Conservation (phyloP, 2,113 vertebrate genomes). For the Nerophis ophidion region DNA sequence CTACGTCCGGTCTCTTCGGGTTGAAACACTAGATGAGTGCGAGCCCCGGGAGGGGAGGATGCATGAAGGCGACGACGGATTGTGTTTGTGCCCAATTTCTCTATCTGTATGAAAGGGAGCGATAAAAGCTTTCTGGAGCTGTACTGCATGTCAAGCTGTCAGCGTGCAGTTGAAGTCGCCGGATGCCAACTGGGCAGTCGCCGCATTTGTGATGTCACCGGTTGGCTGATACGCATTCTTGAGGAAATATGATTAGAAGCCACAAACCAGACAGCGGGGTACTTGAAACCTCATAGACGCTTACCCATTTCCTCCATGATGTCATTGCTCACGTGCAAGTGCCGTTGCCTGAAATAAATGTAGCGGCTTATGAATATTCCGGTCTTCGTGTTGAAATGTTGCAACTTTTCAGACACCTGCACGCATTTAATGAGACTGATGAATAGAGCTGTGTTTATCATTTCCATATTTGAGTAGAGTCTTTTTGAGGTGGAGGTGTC, state of each 20-base stretch:
- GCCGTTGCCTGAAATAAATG: slow-evolving; percentile 9
- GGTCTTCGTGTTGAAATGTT: background rate
- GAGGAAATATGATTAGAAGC: slow-evolving; percentile 25
- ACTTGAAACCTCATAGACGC: slow-evolving; percentile 17
- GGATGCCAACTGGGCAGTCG: slow-evolving; percentile 45
- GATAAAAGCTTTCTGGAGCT: slow-evolving; percentile 53
- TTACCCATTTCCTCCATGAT: slow-evolving; percentile 42
- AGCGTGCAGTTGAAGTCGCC: slow-evolving; percentile 26
- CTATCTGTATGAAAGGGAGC: slow-evolving; percentile 46
- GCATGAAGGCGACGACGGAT: slow-evolving; percentile 16
- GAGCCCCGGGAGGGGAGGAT: slow-evolving; percentile 16
- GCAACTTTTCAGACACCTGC: background rate
- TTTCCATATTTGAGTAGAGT: too few relatives aligned
- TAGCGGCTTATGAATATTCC: background rate
- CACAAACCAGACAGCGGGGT: slow-evolving; percentile 21
- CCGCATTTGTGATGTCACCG: slow-evolving; percentile 51
- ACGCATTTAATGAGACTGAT: background rate
- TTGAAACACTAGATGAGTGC: slow-evolving; percentile 59
- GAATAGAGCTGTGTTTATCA: background rate
- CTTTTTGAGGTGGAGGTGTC: too few relatives aligned
- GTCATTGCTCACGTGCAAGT: slow-evolving; percentile 36
- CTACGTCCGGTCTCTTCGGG: slow-evolving; percentile 61
- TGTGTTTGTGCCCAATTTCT: slow-evolving; percentile 47
- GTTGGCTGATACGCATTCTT: slow-evolving; percentile 51
- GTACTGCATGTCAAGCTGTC: slow-evolving; percentile 41